Percentiles rank a stretch among this genome's conserved stretches.
Evolutionary conservation across 2,888 invertebrate species (phyloP).

Genomic region (Corbicula japonica): DNA sequence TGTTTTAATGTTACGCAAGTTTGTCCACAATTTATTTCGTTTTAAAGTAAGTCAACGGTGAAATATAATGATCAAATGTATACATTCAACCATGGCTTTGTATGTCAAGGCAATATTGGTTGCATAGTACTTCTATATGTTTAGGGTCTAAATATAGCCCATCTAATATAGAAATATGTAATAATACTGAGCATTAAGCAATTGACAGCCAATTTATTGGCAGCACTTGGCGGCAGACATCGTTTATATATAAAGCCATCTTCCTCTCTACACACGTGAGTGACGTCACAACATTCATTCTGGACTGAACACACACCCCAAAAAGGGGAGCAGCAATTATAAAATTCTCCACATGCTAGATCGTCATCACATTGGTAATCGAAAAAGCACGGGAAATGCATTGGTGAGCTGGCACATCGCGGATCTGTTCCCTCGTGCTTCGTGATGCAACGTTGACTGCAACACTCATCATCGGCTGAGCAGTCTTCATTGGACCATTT

Average conservation of each 20-base stretch:
- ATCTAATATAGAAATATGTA: too few species aligned
- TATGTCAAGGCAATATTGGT: too few species aligned
- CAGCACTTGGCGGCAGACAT: conserved; percentile 73
- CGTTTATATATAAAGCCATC: conserved; percentile 74
- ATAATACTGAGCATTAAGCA: too few species aligned
- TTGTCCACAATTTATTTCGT: too few species aligned
- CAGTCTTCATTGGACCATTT: conserved; percentile 80
- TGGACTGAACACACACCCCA: conserved; percentile 75
- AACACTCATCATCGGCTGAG: conserved; percentile 70
- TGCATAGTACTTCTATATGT: too few species aligned
- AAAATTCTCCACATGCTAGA: conserved; percentile 69
- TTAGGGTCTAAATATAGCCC: too few species aligned
- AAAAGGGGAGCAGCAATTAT: conserved; percentile 76
- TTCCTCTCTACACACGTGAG: conserved; percentile 70
- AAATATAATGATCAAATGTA: too few species aligned
- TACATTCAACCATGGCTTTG: too few species aligned
- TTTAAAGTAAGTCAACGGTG: too few species aligned
- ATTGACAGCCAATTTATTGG: too few species aligned
- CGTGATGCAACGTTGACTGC: conserved; percentile 71
- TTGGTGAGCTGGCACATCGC: conserved; percentile 67
- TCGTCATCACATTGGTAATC: conserved; percentile 75
- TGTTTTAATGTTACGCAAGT: too few species aligned
- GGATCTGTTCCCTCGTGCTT: conserved; percentile 74
- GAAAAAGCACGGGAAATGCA: conserved; percentile 72
- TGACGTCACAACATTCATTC: conserved; percentile 73